A percentile compares a stretch with the other conserved stretches of the same genome.
Evolutionary conservation across 2,113 vertebrate species (phyloP).

Genomic region (Lamprotornis superbus): DNA sequence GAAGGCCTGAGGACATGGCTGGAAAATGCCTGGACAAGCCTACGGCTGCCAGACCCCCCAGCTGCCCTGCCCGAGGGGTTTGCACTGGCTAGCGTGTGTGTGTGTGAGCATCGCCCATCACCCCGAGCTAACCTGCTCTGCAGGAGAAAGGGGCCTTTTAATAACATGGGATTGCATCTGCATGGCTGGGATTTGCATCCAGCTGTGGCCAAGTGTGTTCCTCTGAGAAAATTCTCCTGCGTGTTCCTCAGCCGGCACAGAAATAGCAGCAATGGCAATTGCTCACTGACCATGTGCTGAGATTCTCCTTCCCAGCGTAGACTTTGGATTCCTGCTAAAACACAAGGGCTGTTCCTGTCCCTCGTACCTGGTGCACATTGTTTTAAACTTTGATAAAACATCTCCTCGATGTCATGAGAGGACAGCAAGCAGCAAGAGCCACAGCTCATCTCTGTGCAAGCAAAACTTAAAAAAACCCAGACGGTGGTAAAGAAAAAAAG

Average conservation of each 20-base stretch:
- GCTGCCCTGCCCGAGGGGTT: background rate
- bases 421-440: background rate
- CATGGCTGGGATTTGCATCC: background rate
- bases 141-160: background rate
- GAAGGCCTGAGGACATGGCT: background rate
- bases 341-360: slow-evolving; percentile 20
- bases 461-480: background rate
- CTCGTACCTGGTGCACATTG: background rate
- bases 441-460: background rate
- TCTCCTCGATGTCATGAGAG: rapidly evolving
- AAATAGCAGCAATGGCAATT: slow-evolving; percentile 5
- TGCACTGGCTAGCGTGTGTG: background rate
- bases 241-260: background rate
- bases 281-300: background rate
- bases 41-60: background rate
- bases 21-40: background rate
- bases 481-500: background rate
- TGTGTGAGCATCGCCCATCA: background rate
- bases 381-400: background rate
- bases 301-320: background rate
- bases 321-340: background rate
- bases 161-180: background rate
- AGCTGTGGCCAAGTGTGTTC: background rate
- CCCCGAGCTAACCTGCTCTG: background rate
- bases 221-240: slow-evolving; percentile 4